Conservation (phyloP, 2,113 vertebrate genomes). For the Ailurus styani region DNA sequence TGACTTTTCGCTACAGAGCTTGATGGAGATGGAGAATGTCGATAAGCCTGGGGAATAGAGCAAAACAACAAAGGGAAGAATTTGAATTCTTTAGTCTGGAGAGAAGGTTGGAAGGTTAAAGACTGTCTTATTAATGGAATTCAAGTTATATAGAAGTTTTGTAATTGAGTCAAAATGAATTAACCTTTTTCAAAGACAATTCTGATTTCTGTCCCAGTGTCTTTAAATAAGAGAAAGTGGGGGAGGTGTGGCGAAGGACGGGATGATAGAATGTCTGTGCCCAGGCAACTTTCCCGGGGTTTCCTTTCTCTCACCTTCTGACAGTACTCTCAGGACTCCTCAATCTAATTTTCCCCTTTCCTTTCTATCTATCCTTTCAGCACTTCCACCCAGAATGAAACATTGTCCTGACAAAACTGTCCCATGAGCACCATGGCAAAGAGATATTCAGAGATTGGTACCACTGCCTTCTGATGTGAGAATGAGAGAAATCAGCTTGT, state of each 20-base stretch:
- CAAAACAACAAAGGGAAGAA: slow-evolving; percentile 8
- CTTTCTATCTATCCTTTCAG: background rate
- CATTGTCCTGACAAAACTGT: background rate
- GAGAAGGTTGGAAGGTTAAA: slow-evolving; percentile 45
- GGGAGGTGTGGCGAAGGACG: fast-evolving
- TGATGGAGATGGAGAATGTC: background rate
- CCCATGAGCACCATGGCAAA: background rate
- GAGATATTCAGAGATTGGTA: background rate
- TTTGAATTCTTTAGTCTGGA: slow-evolving; percentile 14
- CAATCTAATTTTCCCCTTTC: background rate
- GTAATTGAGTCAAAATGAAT: slow-evolving; percentile 62
- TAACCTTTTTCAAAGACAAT: slow-evolving; percentile 56
- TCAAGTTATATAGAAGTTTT: slow-evolving; percentile 51
- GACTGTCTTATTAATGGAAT: slow-evolving; percentile 43
- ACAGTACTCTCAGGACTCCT: background rate
- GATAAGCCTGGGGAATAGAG: background rate
- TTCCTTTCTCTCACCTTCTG: background rate
- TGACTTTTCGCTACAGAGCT: background rate
- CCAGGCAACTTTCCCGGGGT: background rate
- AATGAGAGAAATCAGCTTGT: background rate
- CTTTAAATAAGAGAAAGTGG: slow-evolving; percentile 20
- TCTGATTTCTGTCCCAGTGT: slow-evolving; percentile 26
- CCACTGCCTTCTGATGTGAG: background rate
- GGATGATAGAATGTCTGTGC: background rate
- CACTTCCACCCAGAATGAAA: background rate